Percentiles rank a stretch among this genome's conserved stretches.
Conservation (phyloP, 64 coral and sea anemone genomes). For the Pocillopora damicornis region DNA sequence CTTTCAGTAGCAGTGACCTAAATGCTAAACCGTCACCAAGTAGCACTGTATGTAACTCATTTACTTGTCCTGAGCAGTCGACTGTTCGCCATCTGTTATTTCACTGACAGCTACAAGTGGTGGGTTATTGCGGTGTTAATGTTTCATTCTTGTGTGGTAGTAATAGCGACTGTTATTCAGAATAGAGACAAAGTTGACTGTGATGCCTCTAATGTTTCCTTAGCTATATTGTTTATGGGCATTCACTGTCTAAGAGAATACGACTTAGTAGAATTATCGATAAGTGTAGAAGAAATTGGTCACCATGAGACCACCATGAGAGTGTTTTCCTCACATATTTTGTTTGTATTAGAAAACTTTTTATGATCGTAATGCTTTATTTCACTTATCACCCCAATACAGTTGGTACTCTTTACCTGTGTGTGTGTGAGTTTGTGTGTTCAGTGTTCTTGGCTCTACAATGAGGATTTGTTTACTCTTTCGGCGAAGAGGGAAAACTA, state of each 20-base stretch:
- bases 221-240: background rate
- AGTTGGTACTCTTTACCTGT: conserved; percentile 14
- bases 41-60: background rate
- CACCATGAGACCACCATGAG: background rate
- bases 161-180: no score
- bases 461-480: background rate
- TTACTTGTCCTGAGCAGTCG: conserved; percentile 6
- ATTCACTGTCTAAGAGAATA: background rate
- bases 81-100: background rate
- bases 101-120: background rate
- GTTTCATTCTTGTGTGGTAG: background rate
- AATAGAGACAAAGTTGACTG: background rate
- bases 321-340: background rate
- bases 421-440: background rate
- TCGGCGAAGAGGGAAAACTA: background rate
- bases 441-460: background rate
- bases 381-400: background rate
- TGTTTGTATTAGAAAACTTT: background rate
- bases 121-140: background rate
- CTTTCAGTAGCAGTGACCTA: no score
- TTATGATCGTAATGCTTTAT: conserved; percentile 11
- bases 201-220: no score
- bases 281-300: no score
- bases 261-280: no score
- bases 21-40: no score